These are phyloP conservation scores for Eupithecia tripunctaria DNA, from an alignment of 2,888 invertebrate genomes.

Conservation along the genomic window DNA sequence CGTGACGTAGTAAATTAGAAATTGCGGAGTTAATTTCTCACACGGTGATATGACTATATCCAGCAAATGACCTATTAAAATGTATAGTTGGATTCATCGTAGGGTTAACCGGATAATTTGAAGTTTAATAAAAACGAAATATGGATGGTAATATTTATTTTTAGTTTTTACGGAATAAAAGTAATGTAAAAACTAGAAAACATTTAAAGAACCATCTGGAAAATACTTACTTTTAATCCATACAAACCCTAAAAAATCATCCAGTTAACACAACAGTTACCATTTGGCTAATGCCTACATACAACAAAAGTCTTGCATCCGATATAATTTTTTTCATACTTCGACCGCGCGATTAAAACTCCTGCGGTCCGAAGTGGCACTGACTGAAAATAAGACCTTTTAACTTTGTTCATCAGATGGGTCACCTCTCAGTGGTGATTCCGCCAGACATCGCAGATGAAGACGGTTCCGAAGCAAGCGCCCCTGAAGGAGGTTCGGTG, in stretches of 20 bases:
- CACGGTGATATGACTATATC: neutral
- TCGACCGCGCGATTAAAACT: neutral
- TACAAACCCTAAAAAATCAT: neutral
- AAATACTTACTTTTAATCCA: neutral
- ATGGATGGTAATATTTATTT: neutral
- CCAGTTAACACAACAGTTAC: neutral
- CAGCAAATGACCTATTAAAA: neutral
- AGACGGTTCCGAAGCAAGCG: conserved; percentile 86
- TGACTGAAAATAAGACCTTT: neutral
- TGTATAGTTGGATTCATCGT: neutral
- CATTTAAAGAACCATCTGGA: neutral
- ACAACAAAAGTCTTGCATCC: neutral
- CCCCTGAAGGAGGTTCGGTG: conserved; percentile 91
- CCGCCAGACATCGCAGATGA: conserved; percentile 92
- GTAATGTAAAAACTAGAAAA: neutral
- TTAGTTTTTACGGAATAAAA: neutral
- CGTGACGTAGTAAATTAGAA: conserved; percentile 14
- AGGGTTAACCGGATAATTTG: neutral
- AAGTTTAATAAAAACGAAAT: neutral
- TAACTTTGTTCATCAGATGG: conserved; percentile 86
- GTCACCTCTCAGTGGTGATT: conserved; percentile 93
- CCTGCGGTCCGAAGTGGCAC: neutral
- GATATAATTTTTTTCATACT: neutral
- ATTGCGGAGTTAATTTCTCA: neutral
- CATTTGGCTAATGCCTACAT: neutral